Base-by-base conservation (phyloP, 2,113 vertebrate species). In the Xenopus laevis region DNA sequence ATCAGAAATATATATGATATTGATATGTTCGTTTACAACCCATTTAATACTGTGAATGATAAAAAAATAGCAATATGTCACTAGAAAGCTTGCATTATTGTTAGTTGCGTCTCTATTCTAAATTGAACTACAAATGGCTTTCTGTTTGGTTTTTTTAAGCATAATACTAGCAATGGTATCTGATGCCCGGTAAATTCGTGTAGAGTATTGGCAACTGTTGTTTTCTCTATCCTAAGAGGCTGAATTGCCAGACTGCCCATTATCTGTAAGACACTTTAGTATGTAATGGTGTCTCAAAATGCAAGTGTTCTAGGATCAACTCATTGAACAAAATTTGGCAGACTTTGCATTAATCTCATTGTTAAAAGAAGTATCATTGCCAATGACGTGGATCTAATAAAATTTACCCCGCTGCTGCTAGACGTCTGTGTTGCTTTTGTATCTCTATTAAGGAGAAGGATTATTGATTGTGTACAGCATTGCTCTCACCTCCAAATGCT, bases 241-340 rank as follows among this genome's bases (percentile, higher is more conserved):
- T 21, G 8, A 7, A 45, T 11, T 11, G 53, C 40, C 72, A 13
- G 65, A 60, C 62, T 50, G 55, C 12, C 20, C 21, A 18, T 15
- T 40, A 23, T n/a, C 50, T 13, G 46, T 52, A 50, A 9, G 15
- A 50, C 12, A 59, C 52, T 46, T 46, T 57, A 65, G 57, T 73
- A 66, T 5, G 13, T 23, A 46, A 59, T 66, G 65, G 58, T 68
- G 58, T 27, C 15, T 60, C 18, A 60, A 13, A 60, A 27, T 60
- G 23, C 10, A 67, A 50, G 65, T 10, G 30, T n/a, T 59, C 65
- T 12, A 75, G 72, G 72, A 75, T 68, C 65, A 75, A 68, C 72
- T 68, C 72, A 75, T 75, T 53, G 72, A 75, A 57, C n/a, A 27
- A 33, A 58, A 13, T 23, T 68, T 50, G 46, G 57, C 65, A 40